Evolutionary conservation across 1,140 invertebrate genomes (phyloP).

Genomic region (Oedothorax gibbosus): DNA sequence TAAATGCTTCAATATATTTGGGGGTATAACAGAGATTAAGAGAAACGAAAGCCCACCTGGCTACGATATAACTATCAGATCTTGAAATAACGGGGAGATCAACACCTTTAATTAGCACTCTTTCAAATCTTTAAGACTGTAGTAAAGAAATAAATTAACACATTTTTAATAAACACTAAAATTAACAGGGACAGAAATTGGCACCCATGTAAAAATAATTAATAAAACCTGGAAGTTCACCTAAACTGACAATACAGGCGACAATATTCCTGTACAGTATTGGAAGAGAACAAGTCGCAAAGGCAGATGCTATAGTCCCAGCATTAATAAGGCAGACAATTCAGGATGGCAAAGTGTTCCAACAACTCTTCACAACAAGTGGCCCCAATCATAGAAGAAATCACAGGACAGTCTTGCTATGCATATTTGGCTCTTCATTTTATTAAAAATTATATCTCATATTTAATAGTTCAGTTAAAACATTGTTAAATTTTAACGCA

Average conservation of each 20-base stretch:
- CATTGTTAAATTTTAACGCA: conserved; percentile 57
- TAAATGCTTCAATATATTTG: conserved; percentile 56
- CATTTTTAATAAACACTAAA: conserved; percentile 59
- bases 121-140: conserved; percentile 43
- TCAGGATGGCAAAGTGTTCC: conserved; percentile 58
- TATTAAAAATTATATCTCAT: conserved; percentile 47
- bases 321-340: conserved; percentile 59
- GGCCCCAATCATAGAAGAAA: conserved; percentile 60
- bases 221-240: conserved; percentile 61
- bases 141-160: conserved; percentile 59
- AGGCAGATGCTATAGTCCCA: conserved; percentile 55
- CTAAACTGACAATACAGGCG: conserved; percentile 52
- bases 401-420: conserved; percentile 54
- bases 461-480: conserved; percentile 60
- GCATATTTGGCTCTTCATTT: conserved; percentile 59
- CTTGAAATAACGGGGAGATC: conserved; percentile 49
- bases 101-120: conserved; percentile 13
- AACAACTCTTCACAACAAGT: conserved; percentile 62
- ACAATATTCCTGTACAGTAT: conserved; percentile 55
- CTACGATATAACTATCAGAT: conserved; percentile 53
- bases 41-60: conserved; percentile 24
- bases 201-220: conserved; percentile 61
- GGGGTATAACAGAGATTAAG: conserved; percentile 54
- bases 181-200: conserved; percentile 61
- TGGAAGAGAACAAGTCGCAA: conserved; percentile 55